phyloP scores from a whole-genome alignment of 2,113 vertebrate species.

The Peromyscus polionotus region DNA sequence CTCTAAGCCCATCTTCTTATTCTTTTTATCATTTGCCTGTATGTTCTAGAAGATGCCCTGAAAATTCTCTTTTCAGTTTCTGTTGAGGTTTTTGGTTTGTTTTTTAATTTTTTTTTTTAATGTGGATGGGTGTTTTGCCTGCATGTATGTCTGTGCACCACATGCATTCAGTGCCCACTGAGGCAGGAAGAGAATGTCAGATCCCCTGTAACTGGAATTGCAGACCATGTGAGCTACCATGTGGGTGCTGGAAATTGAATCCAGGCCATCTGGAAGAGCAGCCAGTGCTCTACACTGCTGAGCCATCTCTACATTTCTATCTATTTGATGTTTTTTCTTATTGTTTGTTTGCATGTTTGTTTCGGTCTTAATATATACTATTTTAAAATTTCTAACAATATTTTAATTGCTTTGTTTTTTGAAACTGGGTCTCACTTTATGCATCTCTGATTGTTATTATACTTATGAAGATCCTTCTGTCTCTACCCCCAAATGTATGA shows the following conservation, averaged over 20 bases:
- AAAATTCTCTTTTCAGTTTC: not conserved
- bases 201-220: not conserved
- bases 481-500: not conserved
- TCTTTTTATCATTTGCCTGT: not conserved
- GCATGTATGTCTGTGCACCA: not conserved
- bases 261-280: not conserved
- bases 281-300: not conserved
- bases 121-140: not conserved
- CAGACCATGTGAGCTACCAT: not conserved
- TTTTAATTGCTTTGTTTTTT: slow-evolving; percentile 6
- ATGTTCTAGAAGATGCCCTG: not conserved
- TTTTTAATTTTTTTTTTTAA: not conserved
- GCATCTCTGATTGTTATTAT: not conserved
- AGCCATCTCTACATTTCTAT: not conserved
- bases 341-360: not conserved
- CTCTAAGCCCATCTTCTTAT: not conserved
- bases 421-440: not conserved
- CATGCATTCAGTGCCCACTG: not conserved
- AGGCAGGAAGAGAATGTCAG: not conserved
- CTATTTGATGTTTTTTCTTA: not conserved
- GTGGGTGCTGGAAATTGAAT: not conserved
- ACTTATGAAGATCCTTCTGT: not conserved
- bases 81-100: not conserved
- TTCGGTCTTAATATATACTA: not conserved
- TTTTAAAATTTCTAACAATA: slow-evolving; percentile 20